phyloP scores from a whole-genome alignment of 2,888 invertebrate species.

The Cremastobaeus sp. region DNA sequence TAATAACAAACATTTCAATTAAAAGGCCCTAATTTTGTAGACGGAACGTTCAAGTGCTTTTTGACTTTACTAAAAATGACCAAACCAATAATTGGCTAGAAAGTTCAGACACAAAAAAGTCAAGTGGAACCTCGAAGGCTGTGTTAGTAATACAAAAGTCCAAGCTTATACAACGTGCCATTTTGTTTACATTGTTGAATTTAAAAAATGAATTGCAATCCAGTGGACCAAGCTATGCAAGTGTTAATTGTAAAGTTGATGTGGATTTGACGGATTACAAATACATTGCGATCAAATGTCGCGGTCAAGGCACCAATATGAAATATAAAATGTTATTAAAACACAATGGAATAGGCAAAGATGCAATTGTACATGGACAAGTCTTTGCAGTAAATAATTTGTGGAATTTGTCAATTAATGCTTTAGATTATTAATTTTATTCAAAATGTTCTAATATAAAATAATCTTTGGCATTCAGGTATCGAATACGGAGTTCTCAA shows the following conservation, averaged over 20 bases:
- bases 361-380: constrained; percentile 75
- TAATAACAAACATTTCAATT: too few species aligned
- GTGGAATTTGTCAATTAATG: too few species aligned
- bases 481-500: constrained; percentile 69
- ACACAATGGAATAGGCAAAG: constrained; percentile 73
- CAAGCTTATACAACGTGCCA: constrained; percentile 74
- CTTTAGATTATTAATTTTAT: too few species aligned
- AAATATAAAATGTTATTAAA: constrained; percentile 77
- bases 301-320: constrained; percentile 76
- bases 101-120: constrained; percentile 77
- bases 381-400: constrained; percentile 66
- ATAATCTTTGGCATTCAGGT: constrained; percentile 67
- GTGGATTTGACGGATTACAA: constrained; percentile 72
- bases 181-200: constrained; percentile 78
- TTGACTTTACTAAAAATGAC: constrained; percentile 68
- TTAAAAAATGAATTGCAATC: constrained; percentile 77
- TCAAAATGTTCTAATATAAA: too few species aligned
- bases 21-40: constrained; percentile 19
- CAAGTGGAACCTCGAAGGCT: constrained; percentile 78
- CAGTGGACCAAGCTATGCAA: constrained; percentile 79
- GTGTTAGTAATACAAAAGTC: constrained; percentile 76
- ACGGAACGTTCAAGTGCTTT: constrained; percentile 61
- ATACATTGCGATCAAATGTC: constrained; percentile 70
- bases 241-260: constrained; percentile 70
- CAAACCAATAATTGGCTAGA: constrained; percentile 75